Evolutionary conservation across 2,113 vertebrate species (phyloP).

Genomic region (Scolopax mira): DNA sequence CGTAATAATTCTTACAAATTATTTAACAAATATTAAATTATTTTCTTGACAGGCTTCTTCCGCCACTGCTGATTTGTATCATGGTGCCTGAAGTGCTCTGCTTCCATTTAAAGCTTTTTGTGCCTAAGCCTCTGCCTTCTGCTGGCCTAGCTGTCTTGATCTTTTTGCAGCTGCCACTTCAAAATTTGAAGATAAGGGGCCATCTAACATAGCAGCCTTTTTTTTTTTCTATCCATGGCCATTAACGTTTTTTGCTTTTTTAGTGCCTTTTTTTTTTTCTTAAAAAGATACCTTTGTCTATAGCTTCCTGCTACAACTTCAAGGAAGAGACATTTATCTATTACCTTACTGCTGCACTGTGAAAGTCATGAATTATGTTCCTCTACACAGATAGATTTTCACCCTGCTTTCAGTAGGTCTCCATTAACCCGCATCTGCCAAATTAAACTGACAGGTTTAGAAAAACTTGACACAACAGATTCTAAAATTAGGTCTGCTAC

Average conservation of each 20-base stretch:
- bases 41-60: conserved; percentile 54
- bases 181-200: conserved; percentile 57
- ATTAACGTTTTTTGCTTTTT: conserved; percentile 53
- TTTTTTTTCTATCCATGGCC: conserved; percentile 41
- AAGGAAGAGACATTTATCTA: conserved; percentile 44
- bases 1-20: conserved; percentile 49
- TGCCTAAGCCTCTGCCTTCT: neutral
- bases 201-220: conserved; percentile 17
- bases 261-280: neutral
- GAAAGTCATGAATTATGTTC: conserved; percentile 33
- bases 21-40: conserved; percentile 54
- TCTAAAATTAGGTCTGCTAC: conserved; percentile 57
- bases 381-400: conserved; percentile 38
- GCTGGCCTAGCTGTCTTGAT: conserved; percentile 44
- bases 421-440: conserved; percentile 58
- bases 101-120: conserved; percentile 40
- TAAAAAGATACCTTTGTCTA: conserved; percentile 32
- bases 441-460: conserved; percentile 67
- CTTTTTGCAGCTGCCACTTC: conserved; percentile 53
- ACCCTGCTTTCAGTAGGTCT: conserved; percentile 57
- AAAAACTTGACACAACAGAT: conserved; percentile 64
- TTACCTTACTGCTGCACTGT: neutral
- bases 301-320: conserved; percentile 39
- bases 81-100: conserved; percentile 8
- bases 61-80: conserved; percentile 9